These are phyloP conservation scores for Sceliomorpha sp. DNA, from an alignment of 2,888 invertebrate species.

Conservation along the genomic window DNA sequence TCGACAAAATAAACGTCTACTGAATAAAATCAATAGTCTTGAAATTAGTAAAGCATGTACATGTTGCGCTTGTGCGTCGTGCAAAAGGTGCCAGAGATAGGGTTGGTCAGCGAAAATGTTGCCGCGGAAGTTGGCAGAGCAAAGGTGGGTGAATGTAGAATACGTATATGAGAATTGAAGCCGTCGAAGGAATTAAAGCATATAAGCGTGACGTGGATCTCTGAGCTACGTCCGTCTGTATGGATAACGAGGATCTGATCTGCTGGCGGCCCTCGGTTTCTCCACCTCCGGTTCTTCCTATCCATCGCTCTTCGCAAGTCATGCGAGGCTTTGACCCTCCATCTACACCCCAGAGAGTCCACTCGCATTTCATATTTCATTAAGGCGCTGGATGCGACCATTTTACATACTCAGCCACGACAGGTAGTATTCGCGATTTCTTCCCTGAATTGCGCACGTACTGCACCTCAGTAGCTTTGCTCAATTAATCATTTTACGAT, in stretches of 20 bases:
- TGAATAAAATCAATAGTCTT: constrained; percentile 30
- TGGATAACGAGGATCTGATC: constrained; percentile 74
- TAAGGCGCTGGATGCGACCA: constrained; percentile 66
- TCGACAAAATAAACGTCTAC: background rate
- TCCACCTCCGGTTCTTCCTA: constrained; percentile 53
- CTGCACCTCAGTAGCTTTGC: constrained; percentile 8
- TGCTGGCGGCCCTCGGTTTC: constrained; percentile 48
- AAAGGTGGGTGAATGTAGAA: constrained; percentile 63
- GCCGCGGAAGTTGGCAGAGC: constrained; percentile 47
- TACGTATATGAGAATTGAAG: constrained; percentile 80
- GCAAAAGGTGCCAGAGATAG: constrained; percentile 63
- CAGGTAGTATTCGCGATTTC: constrained; percentile 27
- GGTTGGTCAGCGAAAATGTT: constrained; percentile 58
- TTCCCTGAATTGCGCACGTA: constrained; percentile 14
- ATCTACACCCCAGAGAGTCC: constrained; percentile 57
- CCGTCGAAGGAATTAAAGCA: constrained; percentile 80
- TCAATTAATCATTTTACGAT: constrained; percentile 33
- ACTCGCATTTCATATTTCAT: constrained; percentile 72
- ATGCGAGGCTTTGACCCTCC: constrained; percentile 60
- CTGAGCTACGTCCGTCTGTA: constrained; percentile 63
- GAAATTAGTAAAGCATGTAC: constrained; percentile 20
- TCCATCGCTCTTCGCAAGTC: constrained; percentile 61
- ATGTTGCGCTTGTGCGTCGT: constrained; percentile 17
- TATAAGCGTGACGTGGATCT: constrained; percentile 70
- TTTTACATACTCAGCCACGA: constrained; percentile 58